Evolutionary conservation across 1,140 invertebrate genomes (phyloP).

Genomic region (Coenobita brevimanus): DNA sequence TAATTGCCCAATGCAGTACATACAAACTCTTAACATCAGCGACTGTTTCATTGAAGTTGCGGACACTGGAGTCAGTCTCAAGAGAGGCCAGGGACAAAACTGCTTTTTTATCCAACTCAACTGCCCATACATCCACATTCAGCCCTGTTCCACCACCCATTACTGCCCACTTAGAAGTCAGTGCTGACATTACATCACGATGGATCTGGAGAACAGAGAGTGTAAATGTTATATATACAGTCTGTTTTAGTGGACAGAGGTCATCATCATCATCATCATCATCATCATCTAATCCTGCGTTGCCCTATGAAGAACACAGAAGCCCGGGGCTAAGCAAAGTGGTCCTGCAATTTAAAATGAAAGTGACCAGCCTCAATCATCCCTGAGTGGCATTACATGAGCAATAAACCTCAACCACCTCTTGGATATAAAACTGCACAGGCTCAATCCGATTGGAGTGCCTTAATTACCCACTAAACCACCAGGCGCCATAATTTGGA

Average conservation of each 20-base stretch:
- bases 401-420: too few species aligned
- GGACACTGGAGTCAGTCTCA: slow-evolving; percentile 39
- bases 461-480: too few species aligned
- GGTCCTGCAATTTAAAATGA: too few species aligned
- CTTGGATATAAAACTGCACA: too few species aligned
- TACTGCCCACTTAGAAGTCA: slow-evolving; percentile 38
- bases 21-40: slow-evolving; percentile 45
- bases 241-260: neutral
- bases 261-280: too few species aligned
- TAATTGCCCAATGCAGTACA: slow-evolving; percentile 5
- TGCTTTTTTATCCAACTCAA: slow-evolving; percentile 45
- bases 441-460: too few species aligned
- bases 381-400: too few species aligned
- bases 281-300: too few species aligned
- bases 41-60: slow-evolving; percentile 43
- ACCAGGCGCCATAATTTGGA: too few species aligned
- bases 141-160: slow-evolving; percentile 14
- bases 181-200: slow-evolving; percentile 31
- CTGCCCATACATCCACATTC: slow-evolving; percentile 50
- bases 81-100: slow-evolving; percentile 31
- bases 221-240: neutral
- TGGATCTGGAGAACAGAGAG: slow-evolving; percentile 5
- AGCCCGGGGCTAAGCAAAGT: too few species aligned
- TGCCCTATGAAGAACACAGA: too few species aligned
- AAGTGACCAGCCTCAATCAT: too few species aligned